Conservation (phyloP, 1,140 invertebrate genomes). For the Drosophila ohnishii region DNA sequence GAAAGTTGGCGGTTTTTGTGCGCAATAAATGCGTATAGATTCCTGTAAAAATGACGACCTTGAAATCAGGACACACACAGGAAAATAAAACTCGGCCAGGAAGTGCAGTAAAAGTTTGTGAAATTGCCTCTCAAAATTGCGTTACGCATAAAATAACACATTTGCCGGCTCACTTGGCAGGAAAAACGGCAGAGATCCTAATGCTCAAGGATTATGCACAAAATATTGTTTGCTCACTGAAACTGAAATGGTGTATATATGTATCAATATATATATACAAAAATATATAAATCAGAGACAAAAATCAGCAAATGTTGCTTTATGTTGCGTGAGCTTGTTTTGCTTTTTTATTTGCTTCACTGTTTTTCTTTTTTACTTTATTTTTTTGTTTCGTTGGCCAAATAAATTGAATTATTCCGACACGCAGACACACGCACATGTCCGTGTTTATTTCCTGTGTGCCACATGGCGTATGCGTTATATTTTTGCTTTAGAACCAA, state of each 20-base stretch:
- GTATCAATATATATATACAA: conserved; percentile 2
- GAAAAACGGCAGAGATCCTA: conserved; percentile 29
- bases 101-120: conserved; percentile 48
- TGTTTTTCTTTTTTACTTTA: conserved; percentile 36
- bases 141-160: conserved; percentile 69
- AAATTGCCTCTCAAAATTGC: conserved; percentile 53
- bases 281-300: conserved; percentile 20
- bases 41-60: conserved; percentile 12
- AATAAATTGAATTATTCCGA: conserved; percentile 73
- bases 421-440: conserved; percentile 29
- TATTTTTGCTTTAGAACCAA: conserved; percentile 38
- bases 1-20: conserved; percentile 8
- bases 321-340: conserved; percentile 9
- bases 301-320: conserved; percentile 27
- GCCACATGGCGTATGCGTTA: conserved; percentile 64
- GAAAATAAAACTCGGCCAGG: conserved; percentile 22
- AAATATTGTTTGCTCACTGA: conserved; percentile 46
- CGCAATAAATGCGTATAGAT: conserved; percentile 11
- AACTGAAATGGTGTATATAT: conserved; percentile 28
- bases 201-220: conserved; percentile 62
- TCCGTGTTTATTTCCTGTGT: conserved; percentile 23
- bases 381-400: conserved; percentile 42
- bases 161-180: conserved; percentile 54
- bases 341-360: conserved; percentile 26
- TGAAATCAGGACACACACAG: conserved; percentile 20